Base-by-base conservation (phyloP, 2,888 invertebrate genomes). In the Cephus spinipes region DNA sequence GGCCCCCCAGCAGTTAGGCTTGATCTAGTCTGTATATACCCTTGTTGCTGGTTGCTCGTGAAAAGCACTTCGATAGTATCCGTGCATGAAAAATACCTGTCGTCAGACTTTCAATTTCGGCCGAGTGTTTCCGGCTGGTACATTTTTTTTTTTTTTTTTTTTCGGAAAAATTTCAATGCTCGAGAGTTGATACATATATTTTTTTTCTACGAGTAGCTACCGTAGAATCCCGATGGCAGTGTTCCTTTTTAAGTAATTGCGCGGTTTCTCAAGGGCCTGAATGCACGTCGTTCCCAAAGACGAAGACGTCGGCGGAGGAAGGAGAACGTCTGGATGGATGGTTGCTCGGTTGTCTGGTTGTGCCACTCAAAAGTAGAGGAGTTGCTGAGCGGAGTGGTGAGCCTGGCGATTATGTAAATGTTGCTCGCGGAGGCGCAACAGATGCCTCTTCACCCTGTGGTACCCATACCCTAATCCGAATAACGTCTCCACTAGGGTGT, bases 371-470 rank as follows among this genome's bases (percentile, higher is more conserved):
- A 32, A 36, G 55, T 23, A 55, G 55, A 36, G 75, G 75, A 75
- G 75, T 9, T 55, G 55, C 55, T 23, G 55, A 75, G 30, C 68
- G 68, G 33, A 36, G 75, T 31, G 71, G 76, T 33, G 71, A 71
- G 69, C 33, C 84, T 78, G 84, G 87, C 90, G 90, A 90, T 90
- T 90, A 90, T 90, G 90, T 87, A 90, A 90, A 90, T 90, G 87
- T 87, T 89, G 88, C 86, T 89, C 89, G 87, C 85, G 87, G 89
- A 90, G 86, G 90, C 89, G 90, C 90, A 90, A 90, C 90, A 90
- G 90, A 90, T 90, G 90, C 89, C 87, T 88, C 83, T 81, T 80
- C 81, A 81, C 71, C 15, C 71, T 71, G 71, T 23, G 87, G 77
- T 80, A 71, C 32, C 71, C 71, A 77, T 79, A 85, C 84, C 85